phyloP scores from a whole-genome alignment of 1,140 invertebrate species.

The Nymphalis io region DNA sequence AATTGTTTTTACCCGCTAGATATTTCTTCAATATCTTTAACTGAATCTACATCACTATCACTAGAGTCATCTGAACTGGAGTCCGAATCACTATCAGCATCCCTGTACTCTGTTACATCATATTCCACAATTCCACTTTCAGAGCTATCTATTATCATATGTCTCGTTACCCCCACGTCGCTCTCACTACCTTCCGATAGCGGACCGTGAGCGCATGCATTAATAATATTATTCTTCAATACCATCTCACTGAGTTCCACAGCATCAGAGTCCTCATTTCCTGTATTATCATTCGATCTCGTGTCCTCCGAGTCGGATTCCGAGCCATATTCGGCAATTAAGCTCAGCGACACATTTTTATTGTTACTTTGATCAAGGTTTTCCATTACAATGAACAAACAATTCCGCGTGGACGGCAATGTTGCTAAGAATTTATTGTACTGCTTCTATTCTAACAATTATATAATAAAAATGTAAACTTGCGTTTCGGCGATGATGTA shows the following conservation, averaged over 20 bases:
- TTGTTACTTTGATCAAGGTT: slow-evolving; percentile 69
- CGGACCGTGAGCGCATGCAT: slow-evolving; percentile 75
- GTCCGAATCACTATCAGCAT: slow-evolving; percentile 63
- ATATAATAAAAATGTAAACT: slow-evolving; percentile 20
- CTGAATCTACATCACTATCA: slow-evolving; percentile 70
- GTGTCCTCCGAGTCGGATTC: slow-evolving; percentile 72
- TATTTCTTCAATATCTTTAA: slow-evolving; percentile 67
- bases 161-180: slow-evolving; percentile 50
- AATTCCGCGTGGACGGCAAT: slow-evolving; percentile 48
- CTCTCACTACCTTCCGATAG: slow-evolving; percentile 51
- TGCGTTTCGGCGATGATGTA: slow-evolving; percentile 5
- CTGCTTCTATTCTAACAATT: slow-evolving; percentile 12
- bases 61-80: slow-evolving; percentile 66
- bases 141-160: slow-evolving; percentile 72
- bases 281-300: slow-evolving; percentile 57
- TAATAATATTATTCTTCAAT: slow-evolving; percentile 77
- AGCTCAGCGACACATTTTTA: slow-evolving; percentile 73
- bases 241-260: slow-evolving; percentile 76
- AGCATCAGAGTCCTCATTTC: slow-evolving; percentile 66
- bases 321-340: slow-evolving; percentile 72
- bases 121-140: slow-evolving; percentile 69
- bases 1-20: slow-evolving; percentile 61
- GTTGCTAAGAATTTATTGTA: slow-evolving; percentile 33
- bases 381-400: slow-evolving; percentile 59
- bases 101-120: slow-evolving; percentile 69